Evolutionary conservation across 2,888 invertebrate species (phyloP), one percentile per base, ranked within the genome.

Genomic region (Dolichopus griseipennis): DNA sequence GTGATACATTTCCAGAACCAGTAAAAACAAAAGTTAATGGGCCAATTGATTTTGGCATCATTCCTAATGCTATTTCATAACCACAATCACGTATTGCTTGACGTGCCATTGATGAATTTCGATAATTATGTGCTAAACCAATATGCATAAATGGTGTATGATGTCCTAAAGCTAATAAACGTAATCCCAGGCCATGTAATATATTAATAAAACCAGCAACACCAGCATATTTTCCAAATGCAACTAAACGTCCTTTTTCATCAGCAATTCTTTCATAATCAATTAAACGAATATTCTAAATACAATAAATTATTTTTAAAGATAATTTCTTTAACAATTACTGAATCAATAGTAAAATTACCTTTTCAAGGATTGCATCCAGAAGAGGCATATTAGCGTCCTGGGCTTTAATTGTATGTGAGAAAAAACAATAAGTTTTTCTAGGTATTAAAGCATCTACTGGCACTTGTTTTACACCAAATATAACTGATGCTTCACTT

Each of bases 91-190:
- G 85, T 63, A 99, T 92, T 0, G 97, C 95, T 81, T 99, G 98
- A 34, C 93, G 87, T 0, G 98, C 98, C 95, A 97, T 97, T 75
- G 95, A 95, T 0, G 95, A 96, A 80, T 93, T 97, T 52, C 98
- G 87, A 82, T 99, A 99, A 82, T 99, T 99, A 78, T 99, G 99
- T 0, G 99, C 96, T 6, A 97, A 95, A 0, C 97, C 98, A 72
- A 99, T 93, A 78, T 99, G 97, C 97, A 99, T 97, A 77, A 99
- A 99, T 0, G 99, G 99, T 0, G 99, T 99, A 78, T 99, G 99
- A 80, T 99, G 98, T 0, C 99, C 99, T 33, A 99, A 83, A 0
- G 98, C 98, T 68, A 99, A 83, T 15, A 81, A 84, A 66, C 99
- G 84, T 52, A 99, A 84, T 0, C 99, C 99, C 64, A 99, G 83